These are phyloP conservation scores for Torymus auratus DNA, from an alignment of 2,888 invertebrate genomes.

Conservation along the genomic window DNA sequence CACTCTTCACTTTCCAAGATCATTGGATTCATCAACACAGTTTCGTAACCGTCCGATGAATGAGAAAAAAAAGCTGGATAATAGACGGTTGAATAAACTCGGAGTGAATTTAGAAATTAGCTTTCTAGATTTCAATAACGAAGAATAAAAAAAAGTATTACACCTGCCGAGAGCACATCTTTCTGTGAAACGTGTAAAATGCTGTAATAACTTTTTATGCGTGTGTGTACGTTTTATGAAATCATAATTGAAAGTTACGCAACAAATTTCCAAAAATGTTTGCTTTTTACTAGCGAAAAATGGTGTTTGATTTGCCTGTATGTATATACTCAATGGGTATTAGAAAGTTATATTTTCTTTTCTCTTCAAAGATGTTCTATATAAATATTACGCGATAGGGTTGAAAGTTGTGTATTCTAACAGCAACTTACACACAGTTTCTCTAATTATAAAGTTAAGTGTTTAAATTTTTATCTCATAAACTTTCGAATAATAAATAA, in stretches of 20 bases:
- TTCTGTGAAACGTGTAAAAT: not conserved
- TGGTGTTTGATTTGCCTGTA: too few relatives aligned
- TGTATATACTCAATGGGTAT: not conserved
- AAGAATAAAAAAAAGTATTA: not conserved
- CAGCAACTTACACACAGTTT: too few relatives aligned
- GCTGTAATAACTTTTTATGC: not conserved
- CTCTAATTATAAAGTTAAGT: too few relatives aligned
- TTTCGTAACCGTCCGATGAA: not conserved
- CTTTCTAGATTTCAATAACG: not conserved
- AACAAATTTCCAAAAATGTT: not conserved
- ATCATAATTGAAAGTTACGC: slow-evolving; percentile 2
- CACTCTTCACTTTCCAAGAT: slow-evolving; percentile 7
- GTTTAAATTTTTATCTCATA: too few relatives aligned
- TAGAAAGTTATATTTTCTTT: slow-evolving; percentile 13
- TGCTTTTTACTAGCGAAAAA: not conserved
- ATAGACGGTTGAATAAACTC: slow-evolving; percentile 10
- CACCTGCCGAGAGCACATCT: not conserved
- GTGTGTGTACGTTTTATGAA: not conserved
- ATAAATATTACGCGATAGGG: not conserved
- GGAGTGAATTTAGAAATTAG: slow-evolving; percentile 1
- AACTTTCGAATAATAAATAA: too few relatives aligned
- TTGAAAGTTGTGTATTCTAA: too few relatives aligned
- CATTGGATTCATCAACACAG: not conserved
- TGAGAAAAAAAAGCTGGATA: not conserved
- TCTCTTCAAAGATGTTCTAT: not conserved